Base-by-base conservation (phyloP, 2,113 vertebrate genomes). In the Heterotilapia buettikoferi region DNA sequence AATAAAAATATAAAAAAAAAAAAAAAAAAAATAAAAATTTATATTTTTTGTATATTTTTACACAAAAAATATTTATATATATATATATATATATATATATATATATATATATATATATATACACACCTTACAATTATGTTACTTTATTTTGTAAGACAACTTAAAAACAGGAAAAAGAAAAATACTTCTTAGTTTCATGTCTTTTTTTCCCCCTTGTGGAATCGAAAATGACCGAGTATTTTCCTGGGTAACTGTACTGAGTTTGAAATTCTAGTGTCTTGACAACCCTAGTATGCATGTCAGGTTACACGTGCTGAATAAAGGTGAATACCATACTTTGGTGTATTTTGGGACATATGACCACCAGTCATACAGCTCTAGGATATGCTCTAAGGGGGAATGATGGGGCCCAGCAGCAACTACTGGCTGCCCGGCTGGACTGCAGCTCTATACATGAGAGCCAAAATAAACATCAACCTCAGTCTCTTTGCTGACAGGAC, bases 391-490 rank as follows among this genome's bases (percentile, higher is more conserved):
- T 53, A 76, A 63, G 45, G 79, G 61, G 43, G 59, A 56, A 43
- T 16, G 54, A 82, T 82, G 86, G 36, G 84, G 52, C 82, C 92
- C 89, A 50, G 83, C 85, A 85, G 92, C 80, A 79, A 86, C 85
- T 68, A 29, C 87, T 89, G 88, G 52, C 84, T 73, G 80, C 66
- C 47, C 50, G 24, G 68, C 50, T 85, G 90, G 88, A 80, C 88
- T 88, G 59, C 84, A 86, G 85, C 24, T 88, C 78, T 73, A 43
- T 80, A 81, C 26, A 80, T 50, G 33, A 6, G 33, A 21, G 92
- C 94, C 94, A 94, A 93, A 90, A 88, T 56, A 93, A 95, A 94
- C 92, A 94, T 88, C 87, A 89, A 89, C 92, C 84, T 73, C 89
- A 86, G 91, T 86, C 90, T 92, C 91, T 94, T 86, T 87, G 88